Base-by-base conservation (phyloP, 1,140 invertebrate species). In the Stegodyphus dumicola region DNA sequence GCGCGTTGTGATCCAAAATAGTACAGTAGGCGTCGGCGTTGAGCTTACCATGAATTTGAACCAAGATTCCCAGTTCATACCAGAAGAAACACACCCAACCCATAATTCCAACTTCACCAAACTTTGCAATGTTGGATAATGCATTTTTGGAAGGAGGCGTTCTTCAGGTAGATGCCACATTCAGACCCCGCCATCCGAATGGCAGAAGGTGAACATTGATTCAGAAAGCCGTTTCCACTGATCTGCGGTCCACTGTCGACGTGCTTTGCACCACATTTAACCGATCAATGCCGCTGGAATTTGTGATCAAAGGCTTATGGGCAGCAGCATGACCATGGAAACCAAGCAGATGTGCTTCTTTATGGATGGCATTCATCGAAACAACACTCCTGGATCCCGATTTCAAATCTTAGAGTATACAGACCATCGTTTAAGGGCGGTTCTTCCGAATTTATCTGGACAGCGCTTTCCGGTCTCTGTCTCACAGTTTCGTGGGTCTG, bases 91-190 rank as follows among this genome's bases (percentile, higher is more conserved):
- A 73, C 18, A 5, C 5, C 70, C 70, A 73, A 2, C 9, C 66
- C 17, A 69, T 69, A 69, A 69, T 69, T 69, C 2, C 66, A 69
- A 9, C 2, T 69, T 15, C 56, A 2, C 1, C 56, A 1, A 15
- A 60, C 9, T 15, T 60, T 60, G 5, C 9, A 1, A 2, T 9
- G 9, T 56, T 1, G 56, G 1, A 60, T 1, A 60, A 60, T 60
- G 56, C 15, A 60, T 60, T 60, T n/a, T 17, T 69, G 70, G 70
- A 3, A 73, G 6, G 51, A 73, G 70, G n/a, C 70, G n/a, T 73
- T 73, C 7, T 4, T 18, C 70, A n/a, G 70, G 70, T 52, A 73
- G 18, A 13, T 33, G 70, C 70, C 70, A 73, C 0, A 73, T n/a
- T 49, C 7, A 6, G 51, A 73, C 7, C 11, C 70, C 2, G 18